Evolutionary conservation across 64 coral and sea anemone species (phyloP), one percentile per base, ranked within the genome.

Genomic region (Porites australiensis): DNA sequence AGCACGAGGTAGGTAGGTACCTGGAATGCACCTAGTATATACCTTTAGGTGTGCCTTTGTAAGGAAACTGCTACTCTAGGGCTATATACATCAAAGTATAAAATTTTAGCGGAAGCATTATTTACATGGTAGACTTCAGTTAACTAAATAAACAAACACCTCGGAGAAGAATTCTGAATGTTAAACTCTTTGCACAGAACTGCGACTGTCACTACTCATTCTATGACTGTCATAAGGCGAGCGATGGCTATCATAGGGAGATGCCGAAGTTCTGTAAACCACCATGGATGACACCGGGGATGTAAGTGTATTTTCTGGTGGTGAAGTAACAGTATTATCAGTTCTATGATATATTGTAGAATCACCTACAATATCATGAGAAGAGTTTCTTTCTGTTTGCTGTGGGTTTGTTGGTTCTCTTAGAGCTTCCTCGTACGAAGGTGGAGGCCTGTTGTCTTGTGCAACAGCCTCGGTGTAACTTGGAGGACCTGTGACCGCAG

Each of bases 391-490:
- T 58, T 83, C 79, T 48, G 14, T 64, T 15, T 66, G 8, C 9
- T 44, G 81, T 20, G 60, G 58, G 58, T 19, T 48, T 4, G 9
- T 49, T 82, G 74, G 77, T 74, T 80, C 79, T 70, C 60, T 65
- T 1, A 91, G 79, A 37, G 91, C 82, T 87, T 93, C 91, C 16
- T 93, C 91, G 62, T 93, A 93, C 12, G 73, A 48, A 50, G 91
- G 91, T 2, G 91, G 91, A 67, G 73, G 91, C 9, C 47, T 18
- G n/a, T 8, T 6, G 13, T 3, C 72, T 64, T 77, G 57, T 18
- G 61, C 83, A 18, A 93, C 85, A 47, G 91, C 91, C 72, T 93
- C 91, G 44, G 22, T 66, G 23, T 93, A 93, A 77, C 91, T 93
- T 71, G 91, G 91, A 51, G 82, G 91, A 60, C 87, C 91, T 64